Conservation (phyloP, 2,797 vertebrate species). For the Enteromius radiatus region DNA sequence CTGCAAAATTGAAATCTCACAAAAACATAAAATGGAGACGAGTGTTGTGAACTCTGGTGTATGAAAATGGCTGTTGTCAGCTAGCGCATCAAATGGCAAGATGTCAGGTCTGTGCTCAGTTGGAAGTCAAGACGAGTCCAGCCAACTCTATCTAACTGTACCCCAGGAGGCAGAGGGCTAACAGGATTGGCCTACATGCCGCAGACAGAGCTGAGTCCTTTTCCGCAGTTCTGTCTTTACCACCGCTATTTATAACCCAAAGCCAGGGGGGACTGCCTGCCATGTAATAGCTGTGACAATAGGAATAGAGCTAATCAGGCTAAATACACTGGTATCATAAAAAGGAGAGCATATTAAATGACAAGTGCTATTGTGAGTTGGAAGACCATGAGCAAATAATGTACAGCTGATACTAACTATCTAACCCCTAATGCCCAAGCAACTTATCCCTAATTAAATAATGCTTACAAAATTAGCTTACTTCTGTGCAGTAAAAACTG, state of each 20-base stretch:
- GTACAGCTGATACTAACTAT: neutral
- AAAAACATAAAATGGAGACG: neutral
- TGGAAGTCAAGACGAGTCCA: conserved; percentile 37
- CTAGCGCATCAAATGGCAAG: neutral
- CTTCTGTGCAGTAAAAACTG: neutral
- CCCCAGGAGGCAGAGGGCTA: conserved; percentile 49
- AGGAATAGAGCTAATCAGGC: conserved; percentile 27
- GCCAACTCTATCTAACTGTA: conserved; percentile 44
- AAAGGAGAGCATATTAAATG: neutral
- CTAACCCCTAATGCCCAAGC: neutral
- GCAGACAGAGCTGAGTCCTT: conserved; percentile 63
- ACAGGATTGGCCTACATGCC: conserved; percentile 73
- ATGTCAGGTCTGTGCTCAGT: conserved; percentile 13
- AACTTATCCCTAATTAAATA: neutral
- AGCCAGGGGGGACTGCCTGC: conserved; percentile 66
- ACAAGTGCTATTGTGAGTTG: neutral
- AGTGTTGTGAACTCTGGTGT: neutral
- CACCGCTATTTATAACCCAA: conserved; percentile 73
- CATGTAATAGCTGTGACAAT: conserved; percentile 43
- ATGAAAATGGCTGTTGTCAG: neutral
- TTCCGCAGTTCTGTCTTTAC: conserved; percentile 52
- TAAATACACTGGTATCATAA: conserved; percentile 12
- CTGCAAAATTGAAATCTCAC: too few species aligned
- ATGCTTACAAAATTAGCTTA: conserved; percentile 15
- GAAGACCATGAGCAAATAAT: neutral